Base-by-base conservation (phyloP, 2,888 invertebrate species). In the Archips crataeganus region DNA sequence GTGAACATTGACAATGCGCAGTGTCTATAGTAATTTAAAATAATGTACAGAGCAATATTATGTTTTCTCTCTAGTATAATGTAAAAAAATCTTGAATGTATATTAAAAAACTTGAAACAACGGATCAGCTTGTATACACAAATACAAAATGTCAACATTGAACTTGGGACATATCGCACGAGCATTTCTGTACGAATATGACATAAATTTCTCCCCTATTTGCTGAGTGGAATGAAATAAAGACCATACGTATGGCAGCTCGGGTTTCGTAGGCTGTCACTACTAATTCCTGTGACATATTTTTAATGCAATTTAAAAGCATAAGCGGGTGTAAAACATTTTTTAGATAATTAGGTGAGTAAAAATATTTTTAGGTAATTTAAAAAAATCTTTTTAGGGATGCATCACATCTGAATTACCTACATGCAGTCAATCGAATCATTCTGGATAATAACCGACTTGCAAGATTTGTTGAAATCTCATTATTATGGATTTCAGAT, bases 121-220 rank as follows among this genome's bases (percentile, higher is more conserved):
- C 8, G 47, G 32, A 60, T 36, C 93, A 87, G 65, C 85, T 92
- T 92, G 91, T 93, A 91, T 87, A 87, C 85, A 86, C 81, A 85
- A 88, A 90, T 89, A 87, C 84, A 90, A 93, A 74, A 90, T 91
- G 92, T 94, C 93, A 93, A 91, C 90, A 91, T 91, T 90, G 90
- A 92, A 90, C 88, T 89, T 89, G 81, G 81, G 39, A 84, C 84
- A 79, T 81, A 81, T 83, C 80, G 79, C 78, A 75, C 76, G 82
- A 79, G 79, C 85, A 87, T 86, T 85, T 87, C 81, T 87, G 80
- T 80, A 86, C 79, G 90, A 90, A 91, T 92, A 90, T 92, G 93
- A 93, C 93, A 94, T 91, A 92, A 92, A 93, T 92, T 92, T 89
- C 87, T 87, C 92, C 92, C 93, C 87, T 86, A 87, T 87, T 87